These are phyloP conservation scores for Prolemur simus DNA, from an alignment of 2,113 vertebrate genomes.

Conservation along the genomic window DNA sequence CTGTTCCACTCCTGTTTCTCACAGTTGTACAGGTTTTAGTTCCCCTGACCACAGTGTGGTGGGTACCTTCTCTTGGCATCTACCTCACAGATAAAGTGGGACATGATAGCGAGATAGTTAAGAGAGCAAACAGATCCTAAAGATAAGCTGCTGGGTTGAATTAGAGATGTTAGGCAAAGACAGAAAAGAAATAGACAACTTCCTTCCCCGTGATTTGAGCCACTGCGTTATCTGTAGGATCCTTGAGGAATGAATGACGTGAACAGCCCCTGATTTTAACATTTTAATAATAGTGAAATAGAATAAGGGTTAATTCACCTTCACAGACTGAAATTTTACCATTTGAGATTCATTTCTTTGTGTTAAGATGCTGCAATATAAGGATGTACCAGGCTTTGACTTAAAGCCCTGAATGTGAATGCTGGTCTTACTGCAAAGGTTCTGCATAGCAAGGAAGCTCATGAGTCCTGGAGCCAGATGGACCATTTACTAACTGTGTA, in stretches of 20 bases:
- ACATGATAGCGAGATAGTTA: background rate
- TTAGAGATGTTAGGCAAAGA: background rate
- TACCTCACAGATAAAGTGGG: background rate
- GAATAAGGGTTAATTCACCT: background rate
- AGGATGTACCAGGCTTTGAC: background rate
- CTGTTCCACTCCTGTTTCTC: background rate
- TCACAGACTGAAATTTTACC: background rate
- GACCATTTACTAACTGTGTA: background rate
- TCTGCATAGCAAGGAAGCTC: background rate
- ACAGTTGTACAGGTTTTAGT: background rate
- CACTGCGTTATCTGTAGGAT: background rate
- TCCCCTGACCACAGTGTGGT: background rate
- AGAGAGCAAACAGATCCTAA: background rate
- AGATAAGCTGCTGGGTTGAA: background rate
- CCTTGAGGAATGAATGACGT: background rate
- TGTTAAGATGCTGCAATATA: background rate
- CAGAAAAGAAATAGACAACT: background rate
- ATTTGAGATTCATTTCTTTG: background rate
- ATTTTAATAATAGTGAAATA: background rate
- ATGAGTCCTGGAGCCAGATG: background rate
- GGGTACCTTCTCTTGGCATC: background rate
- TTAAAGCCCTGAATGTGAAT: background rate
- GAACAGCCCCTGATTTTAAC: background rate
- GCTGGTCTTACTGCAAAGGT: background rate
- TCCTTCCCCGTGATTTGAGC: background rate